Percentiles rank a stretch among this genome's conserved stretches.
Conservation (phyloP, 1,140 invertebrate species). For the Drosophila nigrodunni region DNA sequence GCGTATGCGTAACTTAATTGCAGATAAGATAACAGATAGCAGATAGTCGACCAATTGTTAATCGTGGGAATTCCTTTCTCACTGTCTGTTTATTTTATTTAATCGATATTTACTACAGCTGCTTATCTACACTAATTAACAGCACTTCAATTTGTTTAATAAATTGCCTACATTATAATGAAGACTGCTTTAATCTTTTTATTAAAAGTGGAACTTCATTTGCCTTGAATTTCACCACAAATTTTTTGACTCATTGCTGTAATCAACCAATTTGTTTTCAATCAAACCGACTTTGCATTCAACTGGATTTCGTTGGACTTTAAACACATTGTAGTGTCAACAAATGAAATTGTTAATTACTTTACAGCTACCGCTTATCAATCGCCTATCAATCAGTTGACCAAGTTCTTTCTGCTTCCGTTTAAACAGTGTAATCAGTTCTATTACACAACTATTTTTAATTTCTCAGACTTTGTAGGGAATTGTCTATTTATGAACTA, state of each 20-base stretch:
- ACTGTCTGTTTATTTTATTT: constrained; percentile 11
- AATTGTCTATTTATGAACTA: not conserved
- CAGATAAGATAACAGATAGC: constrained; percentile 56
- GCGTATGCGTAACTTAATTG: constrained; percentile 61
- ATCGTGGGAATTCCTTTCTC: constrained; percentile 26
- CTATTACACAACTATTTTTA: not conserved
- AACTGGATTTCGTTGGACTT: not conserved
- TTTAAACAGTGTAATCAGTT: not conserved
- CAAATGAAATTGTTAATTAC: not conserved
- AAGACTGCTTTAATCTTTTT: not conserved
- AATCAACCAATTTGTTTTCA: constrained; percentile 43
- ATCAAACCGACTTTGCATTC: constrained; percentile 13
- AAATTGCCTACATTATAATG: constrained; percentile 1
- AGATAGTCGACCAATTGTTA: not conserved
- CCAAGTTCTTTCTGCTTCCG: not conserved
- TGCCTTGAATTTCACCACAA: constrained; percentile 41
- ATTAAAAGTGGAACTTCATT: not conserved
- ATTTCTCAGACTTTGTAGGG: not conserved
- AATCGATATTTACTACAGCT: constrained; percentile 21
- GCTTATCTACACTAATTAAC: constrained; percentile 53
- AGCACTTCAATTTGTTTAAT: constrained; percentile 29
- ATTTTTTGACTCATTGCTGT: not conserved
- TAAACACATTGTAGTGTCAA: constrained; percentile 1
- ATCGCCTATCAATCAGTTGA: not conserved
- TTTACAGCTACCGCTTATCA: not conserved